Evolutionary conservation across 2,797 vertebrate species (phyloP).

Genomic region (Mormyrops boulengeri): DNA sequence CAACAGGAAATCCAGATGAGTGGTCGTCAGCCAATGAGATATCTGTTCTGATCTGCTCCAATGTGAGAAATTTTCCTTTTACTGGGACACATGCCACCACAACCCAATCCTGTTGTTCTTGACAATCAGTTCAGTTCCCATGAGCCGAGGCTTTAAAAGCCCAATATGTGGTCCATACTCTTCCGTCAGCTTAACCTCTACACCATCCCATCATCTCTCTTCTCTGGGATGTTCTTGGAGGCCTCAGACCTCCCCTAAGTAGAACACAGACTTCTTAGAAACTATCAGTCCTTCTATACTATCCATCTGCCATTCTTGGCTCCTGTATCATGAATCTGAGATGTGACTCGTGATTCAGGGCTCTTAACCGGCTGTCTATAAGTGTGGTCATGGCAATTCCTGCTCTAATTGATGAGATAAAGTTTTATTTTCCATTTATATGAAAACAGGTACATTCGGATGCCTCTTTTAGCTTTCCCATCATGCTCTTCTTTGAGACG

Average conservation of each 20-base stretch:
- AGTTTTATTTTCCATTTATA: background rate
- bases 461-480: background rate
- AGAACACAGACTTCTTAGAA: background rate
- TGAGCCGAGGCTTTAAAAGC: background rate
- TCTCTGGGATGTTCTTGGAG: background rate
- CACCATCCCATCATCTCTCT: background rate
- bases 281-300: background rate
- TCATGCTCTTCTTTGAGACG: background rate
- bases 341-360: slow-evolving; percentile 1
- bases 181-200: background rate
- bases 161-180: background rate
- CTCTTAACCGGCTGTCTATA: background rate
- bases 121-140: background rate
- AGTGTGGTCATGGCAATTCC: slow-evolving; percentile 1
- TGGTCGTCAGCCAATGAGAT: background rate
- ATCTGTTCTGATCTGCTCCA: background rate
- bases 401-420: background rate
- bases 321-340: slow-evolving; percentile 8
- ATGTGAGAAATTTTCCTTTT: too few species aligned
- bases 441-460: background rate
- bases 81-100: too few species aligned
- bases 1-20: background rate
- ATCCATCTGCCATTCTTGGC: background rate
- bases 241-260: background rate
- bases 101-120: background rate